Evolutionary conservation across 2,888 invertebrate genomes (phyloP).

Genomic region (Xanthia icteritia): DNA sequence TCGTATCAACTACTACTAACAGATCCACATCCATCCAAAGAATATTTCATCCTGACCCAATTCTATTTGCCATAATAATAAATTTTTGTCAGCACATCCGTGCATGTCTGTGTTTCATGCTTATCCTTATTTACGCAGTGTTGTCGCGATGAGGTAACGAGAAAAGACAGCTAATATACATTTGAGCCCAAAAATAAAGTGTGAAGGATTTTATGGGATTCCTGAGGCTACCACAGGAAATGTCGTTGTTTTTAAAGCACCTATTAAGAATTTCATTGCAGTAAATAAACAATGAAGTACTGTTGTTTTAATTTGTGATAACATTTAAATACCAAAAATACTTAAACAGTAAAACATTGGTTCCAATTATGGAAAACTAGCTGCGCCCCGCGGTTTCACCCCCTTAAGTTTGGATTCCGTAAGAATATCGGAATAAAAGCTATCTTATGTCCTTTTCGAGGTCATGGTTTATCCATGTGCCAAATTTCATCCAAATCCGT

Average conservation of each 20-base stretch:
- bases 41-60: constrained; percentile 30
- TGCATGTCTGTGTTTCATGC: constrained; percentile 59
- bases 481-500: no score
- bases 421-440: no score
- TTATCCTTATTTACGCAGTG: constrained; percentile 62
- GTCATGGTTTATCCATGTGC: no score
- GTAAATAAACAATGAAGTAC: no score
- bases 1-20: neutral
- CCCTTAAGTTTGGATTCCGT: no score
- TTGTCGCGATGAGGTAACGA: constrained; percentile 16
- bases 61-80: constrained; percentile 57
- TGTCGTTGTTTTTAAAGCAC: neutral
- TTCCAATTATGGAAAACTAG: no score
- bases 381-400: no score
- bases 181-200: constrained; percentile 32
- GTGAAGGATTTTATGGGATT: constrained; percentile 20
- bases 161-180: constrained; percentile 35
- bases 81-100: constrained; percentile 49
- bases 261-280: no score
- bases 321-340: no score
- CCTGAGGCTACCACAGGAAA: neutral
- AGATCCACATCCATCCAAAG: neutral
- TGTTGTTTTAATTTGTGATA: no score
- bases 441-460: no score
- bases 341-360: no score